Base-by-base conservation (phyloP, 2,888 invertebrate species). In the Ypsolopha sequella region DNA sequence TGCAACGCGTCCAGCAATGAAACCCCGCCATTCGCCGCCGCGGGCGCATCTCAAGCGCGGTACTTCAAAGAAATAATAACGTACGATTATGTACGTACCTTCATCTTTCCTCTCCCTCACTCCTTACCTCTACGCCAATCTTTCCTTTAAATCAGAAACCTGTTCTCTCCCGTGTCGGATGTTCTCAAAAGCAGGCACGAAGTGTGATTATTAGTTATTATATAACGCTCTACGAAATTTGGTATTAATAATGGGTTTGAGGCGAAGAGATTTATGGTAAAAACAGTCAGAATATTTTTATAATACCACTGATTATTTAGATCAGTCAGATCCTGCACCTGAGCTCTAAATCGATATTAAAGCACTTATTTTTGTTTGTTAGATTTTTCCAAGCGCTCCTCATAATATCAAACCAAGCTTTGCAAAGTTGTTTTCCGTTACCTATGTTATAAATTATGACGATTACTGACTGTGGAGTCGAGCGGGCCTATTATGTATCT, bases 31-130 rank as follows among this genome's bases (percentile, higher is more conserved):
- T 11, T 13, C 36, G 36, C 48, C 48, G 48, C 35, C 51, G 51
- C 45, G 36, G 51, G 45, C 45, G 51, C 51, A 44, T 44, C 51
- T 13, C 10, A 41, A n/a, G 7, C 11, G 46, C 76, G 77, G 80
- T 63, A 70, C 76, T 70, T 80, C 80, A 81, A 81, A 81, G 80
- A 63, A 65, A 70, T 76, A 80, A 79, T 79, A 79, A 79, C 74
- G 76, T 71, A 77, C 76, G 74, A 80, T 80, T 80, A 78, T 65
- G 61, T 61, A 78, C 66, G 61, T 61, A 60, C 61, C 64, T 65
- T 58, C 60, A 68, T 65, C 62, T 9, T 13, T 11, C 53, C 39
- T 41, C 51, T 64, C 53, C 67, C 70, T 72, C 70, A 73, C 67
- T 66, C 65, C 70, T 73, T 70, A 71, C 67, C 70, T 66, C 68